A percentile compares a stretch with the other conserved stretches of the same genome.
Evolutionary conservation across 2,797 vertebrate species (phyloP).

Genomic region (Vespertilio murinus): DNA sequence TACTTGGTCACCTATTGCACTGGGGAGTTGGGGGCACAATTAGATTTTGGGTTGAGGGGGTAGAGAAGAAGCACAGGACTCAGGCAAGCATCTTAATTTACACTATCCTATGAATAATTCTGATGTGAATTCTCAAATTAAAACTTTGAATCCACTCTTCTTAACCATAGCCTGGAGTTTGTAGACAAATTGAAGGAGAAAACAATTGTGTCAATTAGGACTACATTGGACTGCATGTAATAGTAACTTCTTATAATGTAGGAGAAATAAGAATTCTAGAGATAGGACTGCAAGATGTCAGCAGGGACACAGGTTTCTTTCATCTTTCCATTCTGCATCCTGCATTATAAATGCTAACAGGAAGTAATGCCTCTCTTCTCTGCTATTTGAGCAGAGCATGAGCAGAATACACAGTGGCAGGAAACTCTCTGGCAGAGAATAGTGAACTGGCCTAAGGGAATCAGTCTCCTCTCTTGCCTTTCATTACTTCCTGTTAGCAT

Average conservation of each 20-base stretch:
- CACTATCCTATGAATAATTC: not conserved
- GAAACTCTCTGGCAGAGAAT: not conserved
- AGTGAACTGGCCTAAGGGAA: not conserved
- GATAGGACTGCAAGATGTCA: not conserved
- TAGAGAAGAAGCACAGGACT: not conserved
- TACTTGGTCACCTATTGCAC: not conserved
- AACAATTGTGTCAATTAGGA: not conserved
- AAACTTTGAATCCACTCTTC: not conserved
- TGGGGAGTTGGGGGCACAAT: not conserved
- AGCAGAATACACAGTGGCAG: not conserved
- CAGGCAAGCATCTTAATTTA: conserved; percentile 19
- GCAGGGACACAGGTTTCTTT: not conserved
- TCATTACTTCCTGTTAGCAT: conserved; percentile 6
- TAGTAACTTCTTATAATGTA: not conserved
- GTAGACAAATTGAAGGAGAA: conserved; percentile 12
- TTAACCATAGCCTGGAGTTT: not conserved
- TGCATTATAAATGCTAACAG: too few species aligned
- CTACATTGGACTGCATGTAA: not conserved
- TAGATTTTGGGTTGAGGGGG: not conserved
- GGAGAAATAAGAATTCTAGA: conserved; percentile 25
- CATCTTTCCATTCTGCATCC: not conserved
- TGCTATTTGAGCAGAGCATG: not conserved
- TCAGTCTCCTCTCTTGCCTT: not conserved
- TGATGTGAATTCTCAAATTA: conserved; percentile 13
- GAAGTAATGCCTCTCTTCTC: too few species aligned